Conservation (phyloP, 2,113 vertebrate species). For the Chaenocephalus aceratus region DNA sequence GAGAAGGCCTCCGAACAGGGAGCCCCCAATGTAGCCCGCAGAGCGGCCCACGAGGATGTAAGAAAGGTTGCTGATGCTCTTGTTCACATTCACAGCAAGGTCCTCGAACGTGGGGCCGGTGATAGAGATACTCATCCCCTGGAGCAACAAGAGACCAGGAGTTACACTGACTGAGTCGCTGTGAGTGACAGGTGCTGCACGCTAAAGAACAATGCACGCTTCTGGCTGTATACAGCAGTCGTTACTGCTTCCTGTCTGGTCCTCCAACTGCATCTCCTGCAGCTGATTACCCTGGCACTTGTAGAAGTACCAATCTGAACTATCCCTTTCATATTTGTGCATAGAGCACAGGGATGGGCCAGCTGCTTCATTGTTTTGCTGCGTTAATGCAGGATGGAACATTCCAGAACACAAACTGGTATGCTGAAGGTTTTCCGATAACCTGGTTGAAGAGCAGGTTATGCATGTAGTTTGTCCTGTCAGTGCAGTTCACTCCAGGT, state of each 20-base stretch:
- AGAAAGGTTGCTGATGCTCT: constrained; percentile 91
- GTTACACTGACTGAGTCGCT: background rate
- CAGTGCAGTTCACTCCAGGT: background rate
- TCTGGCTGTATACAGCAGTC: too few species aligned
- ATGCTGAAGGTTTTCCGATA: constrained; percentile 1
- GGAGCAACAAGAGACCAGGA: constrained; percentile 22
- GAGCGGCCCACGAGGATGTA: constrained; percentile 93
- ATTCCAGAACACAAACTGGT: background rate
- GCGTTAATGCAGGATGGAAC: background rate
- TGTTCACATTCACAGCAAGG: constrained; percentile 89
- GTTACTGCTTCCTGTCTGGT: too few species aligned
- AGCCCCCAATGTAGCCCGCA: constrained; percentile 90
- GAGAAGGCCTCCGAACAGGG: constrained; percentile 89
- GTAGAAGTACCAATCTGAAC: too few species aligned
- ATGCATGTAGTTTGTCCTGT: constrained; percentile 28
- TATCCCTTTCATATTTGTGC: too few species aligned
- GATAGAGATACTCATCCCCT: constrained; percentile 93
- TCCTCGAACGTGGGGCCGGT: constrained; percentile 93
- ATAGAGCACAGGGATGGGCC: too few species aligned
- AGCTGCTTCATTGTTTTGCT: background rate
- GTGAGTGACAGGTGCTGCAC: background rate
- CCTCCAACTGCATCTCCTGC: too few species aligned
- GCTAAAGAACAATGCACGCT: background rate
- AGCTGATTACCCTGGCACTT: too few species aligned
- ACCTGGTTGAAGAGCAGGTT: constrained; percentile 35